Conservation (phyloP, 2,797 vertebrate species). For the Tangara arthus region DNA sequence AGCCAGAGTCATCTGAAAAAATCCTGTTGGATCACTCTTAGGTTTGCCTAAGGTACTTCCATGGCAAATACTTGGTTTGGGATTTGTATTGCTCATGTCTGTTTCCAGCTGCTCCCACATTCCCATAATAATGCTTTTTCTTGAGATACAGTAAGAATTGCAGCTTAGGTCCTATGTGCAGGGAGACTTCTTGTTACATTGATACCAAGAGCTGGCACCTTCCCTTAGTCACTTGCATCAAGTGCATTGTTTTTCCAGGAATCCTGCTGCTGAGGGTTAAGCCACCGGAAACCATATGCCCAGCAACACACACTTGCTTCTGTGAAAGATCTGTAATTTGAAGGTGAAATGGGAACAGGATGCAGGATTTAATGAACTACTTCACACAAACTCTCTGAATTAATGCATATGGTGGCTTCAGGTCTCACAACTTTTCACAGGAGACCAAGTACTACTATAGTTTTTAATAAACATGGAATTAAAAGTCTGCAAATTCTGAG, state of each 20-base stretch:
- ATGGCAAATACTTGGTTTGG: background rate
- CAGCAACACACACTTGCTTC: background rate
- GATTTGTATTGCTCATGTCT: background rate
- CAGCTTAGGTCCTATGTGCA: background rate
- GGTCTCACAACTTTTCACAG: background rate
- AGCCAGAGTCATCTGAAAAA: background rate
- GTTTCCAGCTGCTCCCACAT: background rate
- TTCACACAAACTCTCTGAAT: background rate
- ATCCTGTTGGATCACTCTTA: background rate
- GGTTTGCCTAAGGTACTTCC: background rate
- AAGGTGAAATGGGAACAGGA: background rate
- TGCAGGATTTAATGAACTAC: background rate
- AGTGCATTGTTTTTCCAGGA: background rate
- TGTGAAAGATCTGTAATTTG: background rate
- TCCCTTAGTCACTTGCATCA: background rate
- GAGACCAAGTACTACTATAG: background rate
- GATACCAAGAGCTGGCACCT: background rate
- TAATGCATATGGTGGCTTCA: background rate
- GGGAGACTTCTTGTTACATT: rapidly evolving
- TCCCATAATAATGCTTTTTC: background rate
- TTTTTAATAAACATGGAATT: background rate
- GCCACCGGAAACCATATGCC: background rate
- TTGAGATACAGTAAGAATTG: background rate
- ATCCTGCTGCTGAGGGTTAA: background rate
- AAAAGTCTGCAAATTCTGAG: background rate